These are phyloP conservation scores for Malacoraja senta DNA, from an alignment of 2,797 vertebrate species.

Conservation along the genomic window DNA sequence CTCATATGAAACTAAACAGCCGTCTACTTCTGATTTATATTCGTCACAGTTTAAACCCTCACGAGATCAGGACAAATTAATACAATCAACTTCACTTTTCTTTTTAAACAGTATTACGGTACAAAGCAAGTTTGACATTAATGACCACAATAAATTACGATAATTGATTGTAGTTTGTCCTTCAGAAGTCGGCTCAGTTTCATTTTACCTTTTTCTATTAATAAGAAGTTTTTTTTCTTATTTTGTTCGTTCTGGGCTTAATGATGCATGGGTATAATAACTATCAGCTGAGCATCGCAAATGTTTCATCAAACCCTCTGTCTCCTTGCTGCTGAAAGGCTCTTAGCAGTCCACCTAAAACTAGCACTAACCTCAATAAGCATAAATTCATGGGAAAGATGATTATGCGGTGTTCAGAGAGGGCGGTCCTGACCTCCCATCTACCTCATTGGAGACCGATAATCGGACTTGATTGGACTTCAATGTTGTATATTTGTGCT, in stretches of 20 bases:
- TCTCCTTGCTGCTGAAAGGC: conserved; percentile 80
- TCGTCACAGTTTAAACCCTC: background rate
- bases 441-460: too few species aligned
- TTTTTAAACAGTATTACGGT: background rate
- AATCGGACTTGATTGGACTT: too few species aligned
- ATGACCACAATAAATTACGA: conserved; percentile 78
- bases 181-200: conserved; percentile 97
- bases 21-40: background rate
- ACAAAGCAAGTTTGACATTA: conserved; percentile 68
- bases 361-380: background rate
- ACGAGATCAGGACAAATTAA: background rate
- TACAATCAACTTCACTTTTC: conserved; percentile 24
- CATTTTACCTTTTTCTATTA: conserved; percentile 90
- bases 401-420: too few species aligned
- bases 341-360: conserved; percentile 90
- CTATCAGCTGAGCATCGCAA: conserved; percentile 99
- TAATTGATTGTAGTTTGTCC: conserved; percentile 79
- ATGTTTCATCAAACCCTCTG: conserved; percentile 99
- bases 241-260: conserved; percentile 96
- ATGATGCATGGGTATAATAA: conserved; percentile 97
- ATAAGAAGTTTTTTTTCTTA: conserved; percentile 90
- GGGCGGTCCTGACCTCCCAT: too few species aligned
- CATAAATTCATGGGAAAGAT: background rate
- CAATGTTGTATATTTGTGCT: too few species aligned
- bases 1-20: background rate